Evolutionary conservation across 2,113 vertebrate species (phyloP).

Genomic region (Aegypius monachus): DNA sequence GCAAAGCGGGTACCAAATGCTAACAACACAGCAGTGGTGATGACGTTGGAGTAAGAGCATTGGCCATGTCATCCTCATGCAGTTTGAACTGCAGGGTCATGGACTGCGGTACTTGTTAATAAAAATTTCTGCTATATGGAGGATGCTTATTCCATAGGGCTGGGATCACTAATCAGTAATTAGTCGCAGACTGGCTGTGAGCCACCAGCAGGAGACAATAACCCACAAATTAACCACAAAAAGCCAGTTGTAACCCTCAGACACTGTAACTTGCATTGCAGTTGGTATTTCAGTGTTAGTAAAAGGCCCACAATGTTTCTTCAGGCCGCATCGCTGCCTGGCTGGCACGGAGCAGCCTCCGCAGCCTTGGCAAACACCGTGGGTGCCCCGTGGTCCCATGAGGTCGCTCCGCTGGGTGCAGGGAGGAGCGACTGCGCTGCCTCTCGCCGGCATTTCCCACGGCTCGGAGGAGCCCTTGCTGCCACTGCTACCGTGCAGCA

Average conservation of each 20-base stretch:
- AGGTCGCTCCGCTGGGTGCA: background rate
- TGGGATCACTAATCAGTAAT: background rate
- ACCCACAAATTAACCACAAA: background rate
- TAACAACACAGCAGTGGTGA: background rate
- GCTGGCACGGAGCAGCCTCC: background rate
- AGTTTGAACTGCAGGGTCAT: background rate
- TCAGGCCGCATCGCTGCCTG: background rate
- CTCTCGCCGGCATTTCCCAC: background rate
- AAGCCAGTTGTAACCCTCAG: background rate
- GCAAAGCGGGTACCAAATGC: background rate
- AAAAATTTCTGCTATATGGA: background rate
- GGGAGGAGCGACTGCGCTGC: background rate
- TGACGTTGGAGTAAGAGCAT: background rate
- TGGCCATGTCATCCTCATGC: background rate
- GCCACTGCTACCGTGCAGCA: background rate
- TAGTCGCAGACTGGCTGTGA: background rate
- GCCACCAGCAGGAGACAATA: background rate
- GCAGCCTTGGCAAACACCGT: background rate
- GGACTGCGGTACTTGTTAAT: background rate
- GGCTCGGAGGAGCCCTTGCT: background rate
- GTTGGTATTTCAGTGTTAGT: background rate
- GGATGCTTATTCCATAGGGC: background rate
- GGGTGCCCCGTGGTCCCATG: fast-evolving
- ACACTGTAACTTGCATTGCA: background rate
- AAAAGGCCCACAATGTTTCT: background rate